Percentiles rank a stretch among this genome's conserved stretches.
phyloP scores from a whole-genome alignment of 2,113 vertebrate genomes.

The Bubo bubo region DNA sequence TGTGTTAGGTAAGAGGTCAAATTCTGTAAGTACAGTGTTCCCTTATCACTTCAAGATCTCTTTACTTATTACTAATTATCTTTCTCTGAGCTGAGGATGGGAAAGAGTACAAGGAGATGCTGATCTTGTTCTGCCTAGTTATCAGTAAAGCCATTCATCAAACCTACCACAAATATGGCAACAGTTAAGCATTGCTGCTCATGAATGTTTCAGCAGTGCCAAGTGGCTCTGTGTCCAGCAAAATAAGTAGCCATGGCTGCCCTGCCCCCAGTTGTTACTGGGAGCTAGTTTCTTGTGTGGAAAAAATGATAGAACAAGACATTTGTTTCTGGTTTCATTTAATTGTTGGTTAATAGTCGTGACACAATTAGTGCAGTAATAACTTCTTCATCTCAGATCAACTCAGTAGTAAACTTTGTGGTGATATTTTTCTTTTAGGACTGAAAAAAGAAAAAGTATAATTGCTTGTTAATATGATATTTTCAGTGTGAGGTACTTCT shows the following conservation, averaged over 20 bases:
- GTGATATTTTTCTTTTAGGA: slow-evolving; percentile 13
- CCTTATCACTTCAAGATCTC: background rate
- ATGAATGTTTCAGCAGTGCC: background rate
- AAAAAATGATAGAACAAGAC: background rate
- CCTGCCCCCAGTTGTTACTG: background rate
- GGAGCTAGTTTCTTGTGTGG: background rate
- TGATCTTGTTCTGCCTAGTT: background rate
- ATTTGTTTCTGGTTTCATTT: background rate
- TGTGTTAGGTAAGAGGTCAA: background rate
- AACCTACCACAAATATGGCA: fast-evolving
- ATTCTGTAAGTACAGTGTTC: background rate
- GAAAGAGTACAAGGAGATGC: background rate
- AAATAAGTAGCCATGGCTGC: background rate
- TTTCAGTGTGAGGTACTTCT: slow-evolving; percentile 2
- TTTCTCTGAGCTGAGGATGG: background rate
- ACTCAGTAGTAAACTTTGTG: background rate
- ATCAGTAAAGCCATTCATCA: background rate
- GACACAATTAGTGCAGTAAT: background rate
- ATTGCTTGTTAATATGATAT: background rate
- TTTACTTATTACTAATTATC: background rate
- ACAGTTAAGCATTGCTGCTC: background rate
- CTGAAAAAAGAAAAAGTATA: background rate
- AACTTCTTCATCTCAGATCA: background rate
- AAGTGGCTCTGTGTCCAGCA: background rate
- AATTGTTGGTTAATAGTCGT: background rate